Percentiles rank a stretch among this genome's conserved stretches.
Conservation (phyloP, 2,113 vertebrate species). For the Hyperoodon ampullatus region DNA sequence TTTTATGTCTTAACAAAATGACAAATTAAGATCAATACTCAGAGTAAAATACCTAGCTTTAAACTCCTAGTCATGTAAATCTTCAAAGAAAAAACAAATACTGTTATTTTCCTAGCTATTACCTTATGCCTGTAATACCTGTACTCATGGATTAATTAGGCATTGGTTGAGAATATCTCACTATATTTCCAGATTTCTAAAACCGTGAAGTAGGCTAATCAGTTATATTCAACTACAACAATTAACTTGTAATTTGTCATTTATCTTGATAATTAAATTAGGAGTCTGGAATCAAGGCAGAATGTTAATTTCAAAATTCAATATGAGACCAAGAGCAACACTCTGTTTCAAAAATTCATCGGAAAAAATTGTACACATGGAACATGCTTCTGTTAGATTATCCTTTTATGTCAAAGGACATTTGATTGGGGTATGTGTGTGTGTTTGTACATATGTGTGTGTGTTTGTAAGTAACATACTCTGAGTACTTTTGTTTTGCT, state of each 20-base stretch:
- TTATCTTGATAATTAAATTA: conserved; percentile 18
- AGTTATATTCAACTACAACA: background rate
- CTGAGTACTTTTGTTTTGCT: background rate
- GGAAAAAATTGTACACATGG: background rate
- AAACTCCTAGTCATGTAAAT: background rate
- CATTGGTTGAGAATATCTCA: background rate
- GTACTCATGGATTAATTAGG: background rate
- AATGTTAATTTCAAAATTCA: conserved; percentile 35
- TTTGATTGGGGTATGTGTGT: background rate
- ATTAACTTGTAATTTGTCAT: background rate
- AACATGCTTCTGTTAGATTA: background rate
- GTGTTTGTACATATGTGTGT: background rate
- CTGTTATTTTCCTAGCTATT: background rate
- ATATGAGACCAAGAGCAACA: background rate
- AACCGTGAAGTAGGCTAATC: background rate
- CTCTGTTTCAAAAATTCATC: background rate
- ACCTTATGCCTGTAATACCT: background rate
- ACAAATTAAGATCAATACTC: background rate
- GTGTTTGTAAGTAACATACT: background rate
- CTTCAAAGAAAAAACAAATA: background rate
- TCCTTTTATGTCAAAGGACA: background rate
- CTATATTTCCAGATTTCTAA: background rate
- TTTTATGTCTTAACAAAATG: background rate
- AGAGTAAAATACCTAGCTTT: background rate
- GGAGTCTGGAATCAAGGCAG: background rate